A percentile compares a stretch with the other conserved stretches of the same genome.
These are phyloP conservation scores for Callosobruchus maculatus DNA, from an alignment of 2,888 invertebrate species.

Conservation along the genomic window DNA sequence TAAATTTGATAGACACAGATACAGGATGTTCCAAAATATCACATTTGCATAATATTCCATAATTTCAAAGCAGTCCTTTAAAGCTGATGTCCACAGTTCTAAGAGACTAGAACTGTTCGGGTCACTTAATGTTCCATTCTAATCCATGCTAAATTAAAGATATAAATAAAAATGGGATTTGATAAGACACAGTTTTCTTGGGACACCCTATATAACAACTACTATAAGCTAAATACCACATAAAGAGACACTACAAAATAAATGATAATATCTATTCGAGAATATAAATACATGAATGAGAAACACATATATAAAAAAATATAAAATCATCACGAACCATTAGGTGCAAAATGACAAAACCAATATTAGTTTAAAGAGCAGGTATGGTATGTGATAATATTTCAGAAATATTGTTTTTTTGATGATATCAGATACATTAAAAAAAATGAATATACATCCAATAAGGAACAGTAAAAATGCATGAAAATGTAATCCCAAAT, in stretches of 20 bases:
- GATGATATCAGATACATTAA: neutral
- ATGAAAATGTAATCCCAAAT: too few relatives aligned
- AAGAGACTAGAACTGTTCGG: neutral
- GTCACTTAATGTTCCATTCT: neutral
- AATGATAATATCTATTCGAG: neutral
- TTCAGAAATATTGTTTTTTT: neutral
- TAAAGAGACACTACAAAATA: neutral
- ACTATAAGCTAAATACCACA: neutral
- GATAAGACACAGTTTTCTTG: too few relatives aligned
- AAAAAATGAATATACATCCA: neutral
- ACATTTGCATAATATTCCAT: neutral
- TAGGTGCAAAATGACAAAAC: neutral
- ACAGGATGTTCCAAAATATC: neutral
- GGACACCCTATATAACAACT: neutral
- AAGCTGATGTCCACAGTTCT: neutral
- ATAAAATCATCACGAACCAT: neutral
- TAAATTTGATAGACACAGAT: neutral
- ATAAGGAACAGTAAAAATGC: neutral
- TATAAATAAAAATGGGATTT: too few relatives aligned
- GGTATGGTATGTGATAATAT: neutral
- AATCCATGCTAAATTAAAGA: neutral
- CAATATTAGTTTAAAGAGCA: neutral
- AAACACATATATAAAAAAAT: neutral
- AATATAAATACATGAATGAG: neutral
- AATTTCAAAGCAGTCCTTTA: neutral